Evolutionary conservation across 2,113 vertebrate species (phyloP).

Genomic region (Sula dactylatra): DNA sequence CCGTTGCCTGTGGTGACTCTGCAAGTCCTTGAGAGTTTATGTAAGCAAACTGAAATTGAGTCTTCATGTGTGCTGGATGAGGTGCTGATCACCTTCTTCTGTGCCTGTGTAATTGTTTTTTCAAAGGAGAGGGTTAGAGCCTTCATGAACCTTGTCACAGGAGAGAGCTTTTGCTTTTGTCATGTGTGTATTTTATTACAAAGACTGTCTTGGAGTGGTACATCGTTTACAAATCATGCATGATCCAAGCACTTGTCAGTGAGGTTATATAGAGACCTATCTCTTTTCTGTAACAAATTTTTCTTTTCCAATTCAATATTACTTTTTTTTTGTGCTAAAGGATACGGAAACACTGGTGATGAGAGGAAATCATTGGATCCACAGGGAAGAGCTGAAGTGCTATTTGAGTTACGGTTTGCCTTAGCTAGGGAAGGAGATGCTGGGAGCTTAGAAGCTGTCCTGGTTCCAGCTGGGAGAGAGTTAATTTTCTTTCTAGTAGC

Average conservation of each 20-base stretch:
- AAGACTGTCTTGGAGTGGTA: neutral
- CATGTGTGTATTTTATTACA: neutral
- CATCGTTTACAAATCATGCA: accelerated
- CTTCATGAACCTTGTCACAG: neutral
- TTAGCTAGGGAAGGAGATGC: neutral
- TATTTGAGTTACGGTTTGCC: neutral
- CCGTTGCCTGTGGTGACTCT: neutral
- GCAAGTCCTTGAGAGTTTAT: neutral
- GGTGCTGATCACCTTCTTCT: neutral
- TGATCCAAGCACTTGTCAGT: neutral
- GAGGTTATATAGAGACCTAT: neutral
- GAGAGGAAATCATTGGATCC: neutral
- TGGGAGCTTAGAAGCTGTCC: neutral
- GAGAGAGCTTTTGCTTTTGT: neutral
- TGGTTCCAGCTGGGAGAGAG: no score
- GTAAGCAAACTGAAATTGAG: neutral
- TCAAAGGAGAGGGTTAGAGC: neutral
- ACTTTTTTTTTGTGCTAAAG: neutral
- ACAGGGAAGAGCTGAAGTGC: neutral
- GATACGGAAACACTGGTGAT: neutral
- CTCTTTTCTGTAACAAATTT: neutral
- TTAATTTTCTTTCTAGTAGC: no score
- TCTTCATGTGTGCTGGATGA: neutral
- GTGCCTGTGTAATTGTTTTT: neutral
- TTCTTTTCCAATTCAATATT: neutral